These are phyloP conservation scores for Ecliptopera silaceata DNA, from an alignment of 2,888 invertebrate species.

Conservation along the genomic window DNA sequence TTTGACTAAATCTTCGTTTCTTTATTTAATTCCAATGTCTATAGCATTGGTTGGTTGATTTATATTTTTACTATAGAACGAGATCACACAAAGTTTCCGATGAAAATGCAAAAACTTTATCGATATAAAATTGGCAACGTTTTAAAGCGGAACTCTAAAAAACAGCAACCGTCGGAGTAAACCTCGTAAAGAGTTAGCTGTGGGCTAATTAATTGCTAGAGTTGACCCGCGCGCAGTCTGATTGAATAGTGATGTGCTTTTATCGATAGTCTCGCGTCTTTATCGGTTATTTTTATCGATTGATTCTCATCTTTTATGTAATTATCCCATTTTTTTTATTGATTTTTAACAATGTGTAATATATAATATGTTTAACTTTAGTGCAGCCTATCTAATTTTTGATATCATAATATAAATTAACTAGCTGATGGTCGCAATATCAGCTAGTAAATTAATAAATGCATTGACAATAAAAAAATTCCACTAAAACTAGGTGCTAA, in stretches of 20 bases:
- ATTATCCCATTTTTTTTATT: too few species aligned
- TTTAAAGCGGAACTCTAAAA: constrained; percentile 35
- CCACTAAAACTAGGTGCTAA: not conserved
- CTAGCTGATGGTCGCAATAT: too few species aligned
- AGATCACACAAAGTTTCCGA: not conserved
- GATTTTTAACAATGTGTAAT: too few species aligned
- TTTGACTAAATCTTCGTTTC: too few species aligned
- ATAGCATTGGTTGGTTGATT: too few species aligned
- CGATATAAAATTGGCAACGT: constrained; percentile 5
- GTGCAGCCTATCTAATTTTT: too few species aligned
- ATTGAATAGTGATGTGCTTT: constrained; percentile 44
- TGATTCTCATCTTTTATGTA: too few species aligned
- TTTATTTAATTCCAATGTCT: too few species aligned
- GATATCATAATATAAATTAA: too few species aligned
- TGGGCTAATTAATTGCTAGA: constrained; percentile 56
- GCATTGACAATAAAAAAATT: not conserved
- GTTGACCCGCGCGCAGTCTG: constrained; percentile 45
- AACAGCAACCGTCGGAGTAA: constrained; percentile 42
- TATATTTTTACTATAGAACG: too few species aligned
- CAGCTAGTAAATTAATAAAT: too few species aligned
- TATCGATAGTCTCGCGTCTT: constrained; percentile 15
- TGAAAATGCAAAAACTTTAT: not conserved
- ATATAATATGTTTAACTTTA: too few species aligned
- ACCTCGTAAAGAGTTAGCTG: constrained; percentile 42
- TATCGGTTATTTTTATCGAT: not conserved